Evolutionary conservation across 92 coral and sea anemone species (phyloP), one percentile per base, ranked within the genome.

Genomic region (Desmophyllum pertusum): DNA sequence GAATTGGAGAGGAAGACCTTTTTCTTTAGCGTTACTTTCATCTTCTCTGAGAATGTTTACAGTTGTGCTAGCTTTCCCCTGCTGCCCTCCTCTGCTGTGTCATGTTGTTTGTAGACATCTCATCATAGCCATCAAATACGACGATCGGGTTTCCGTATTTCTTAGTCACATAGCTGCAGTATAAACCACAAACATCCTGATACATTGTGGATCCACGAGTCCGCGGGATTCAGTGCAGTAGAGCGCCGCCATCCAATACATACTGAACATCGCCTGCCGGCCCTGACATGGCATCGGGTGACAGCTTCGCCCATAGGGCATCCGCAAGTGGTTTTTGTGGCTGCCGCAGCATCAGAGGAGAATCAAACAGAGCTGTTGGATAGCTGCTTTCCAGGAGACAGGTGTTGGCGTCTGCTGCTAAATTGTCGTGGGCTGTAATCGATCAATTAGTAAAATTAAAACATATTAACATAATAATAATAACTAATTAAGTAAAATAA

Each of bases 311-410:
- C 81, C 86, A 85, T 25, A 87, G n/a, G 25, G 89, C 89, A 59
- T 88, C 92, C 3, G 89, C 92, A 55, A 88, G 78, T 77, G 77
- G 88, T 63, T 88, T 84, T 42, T 84, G 74, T 18, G 89, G 71
- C 71, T 70, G 66, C 36, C 83, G 27, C 62, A 72, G 59, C 70
- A 53, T 41, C 78, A 62, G 46, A 3, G 90, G 52, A 64, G 79
- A 19, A 25, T 88, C 80, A 35, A 83, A 83, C 38, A 88, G 67
- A 36, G 87, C 87, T 14, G 80, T 59, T 36, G 87, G 87, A 63
- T 88, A 88, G n/a, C 79, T 88, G 59, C 79, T n/a, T n/a, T n/a
- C n/a, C n/a, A n/a, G n/a, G n/a, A n/a, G n/a, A n/a, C n/a, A n/a
- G n/a, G n/a, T n/a, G n/a, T n/a, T n/a, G n/a, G n/a, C n/a, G n/a